Conservation (phyloP, 2,888 invertebrate species). For the Amiota communis region DNA sequence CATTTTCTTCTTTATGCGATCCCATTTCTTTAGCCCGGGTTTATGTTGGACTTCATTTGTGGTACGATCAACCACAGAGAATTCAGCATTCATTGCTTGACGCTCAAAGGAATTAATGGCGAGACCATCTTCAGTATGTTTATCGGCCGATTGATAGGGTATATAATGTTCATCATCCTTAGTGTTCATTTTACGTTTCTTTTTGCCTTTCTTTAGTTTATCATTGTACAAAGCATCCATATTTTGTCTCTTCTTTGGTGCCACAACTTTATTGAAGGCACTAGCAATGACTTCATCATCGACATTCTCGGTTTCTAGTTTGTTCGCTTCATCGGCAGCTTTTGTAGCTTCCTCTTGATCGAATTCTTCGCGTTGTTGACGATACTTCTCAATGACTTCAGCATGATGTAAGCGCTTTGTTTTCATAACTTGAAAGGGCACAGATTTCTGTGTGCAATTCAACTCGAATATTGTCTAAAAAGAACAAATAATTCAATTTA, state of each 20-base stretch:
- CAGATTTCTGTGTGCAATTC: conserved; percentile 84
- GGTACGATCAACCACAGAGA: conserved; percentile 86
- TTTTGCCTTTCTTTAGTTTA: conserved; percentile 74
- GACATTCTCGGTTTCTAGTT: conserved; percentile 67
- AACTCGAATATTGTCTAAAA: conserved; percentile 90
- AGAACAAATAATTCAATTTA: not conserved
- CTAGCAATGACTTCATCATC: conserved; percentile 76
- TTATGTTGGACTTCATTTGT: conserved; percentile 79
- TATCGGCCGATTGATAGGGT: conserved; percentile 88
- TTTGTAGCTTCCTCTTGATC: conserved; percentile 63
- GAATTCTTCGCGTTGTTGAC: conserved; percentile 65
- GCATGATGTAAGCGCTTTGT: conserved; percentile 85
- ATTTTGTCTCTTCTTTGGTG: conserved; percentile 74
- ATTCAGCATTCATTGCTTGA: conserved; percentile 84
- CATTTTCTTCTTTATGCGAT: conserved; percentile 96
- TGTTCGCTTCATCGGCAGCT: conserved; percentile 42
- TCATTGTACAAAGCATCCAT: conserved; percentile 76
- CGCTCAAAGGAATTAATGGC: conserved; percentile 86
- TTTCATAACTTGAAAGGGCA: conserved; percentile 89
- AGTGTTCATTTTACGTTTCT: conserved; percentile 72
- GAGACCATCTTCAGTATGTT: conserved; percentile 82
- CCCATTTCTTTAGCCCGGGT: conserved; percentile 86
- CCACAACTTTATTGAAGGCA: conserved; percentile 76
- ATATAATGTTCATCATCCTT: conserved; percentile 89
- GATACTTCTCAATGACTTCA: conserved; percentile 74